These are phyloP conservation scores for Mercenaria mercenaria DNA, from an alignment of 1,140 invertebrate genomes.

Conservation along the genomic window DNA sequence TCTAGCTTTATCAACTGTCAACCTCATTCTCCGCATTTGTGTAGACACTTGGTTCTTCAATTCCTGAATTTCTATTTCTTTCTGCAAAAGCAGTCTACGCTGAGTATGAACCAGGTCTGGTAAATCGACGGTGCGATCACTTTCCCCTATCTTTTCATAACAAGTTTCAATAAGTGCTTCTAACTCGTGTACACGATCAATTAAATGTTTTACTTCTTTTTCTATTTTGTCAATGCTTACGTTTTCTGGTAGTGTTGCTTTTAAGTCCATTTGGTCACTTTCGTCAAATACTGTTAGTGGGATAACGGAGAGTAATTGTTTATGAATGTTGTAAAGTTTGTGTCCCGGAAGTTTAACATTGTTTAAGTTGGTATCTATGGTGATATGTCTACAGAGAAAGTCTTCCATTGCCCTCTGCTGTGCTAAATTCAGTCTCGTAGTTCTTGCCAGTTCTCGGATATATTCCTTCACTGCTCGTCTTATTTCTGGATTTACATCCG, in stretches of 20 bases:
- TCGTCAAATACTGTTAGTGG: conserved; percentile 47
- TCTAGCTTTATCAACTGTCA: conserved; percentile 44
- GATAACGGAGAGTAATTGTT: conserved; percentile 7
- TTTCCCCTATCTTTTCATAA: conserved; percentile 62
- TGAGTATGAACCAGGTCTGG: conserved; percentile 46
- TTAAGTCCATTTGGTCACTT: conserved; percentile 63
- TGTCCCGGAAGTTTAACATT: conserved; percentile 30
- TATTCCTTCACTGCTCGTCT: conserved; percentile 60
- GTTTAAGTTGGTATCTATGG: conserved; percentile 52
- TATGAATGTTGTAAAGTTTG: conserved; percentile 57
- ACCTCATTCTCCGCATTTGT: conserved; percentile 29
- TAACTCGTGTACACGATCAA: conserved; percentile 49
- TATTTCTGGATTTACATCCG: conserved; percentile 60
- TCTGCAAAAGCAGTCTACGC: conserved; percentile 37
- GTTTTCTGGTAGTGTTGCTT: conserved; percentile 40
- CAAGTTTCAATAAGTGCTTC: conserved; percentile 50
- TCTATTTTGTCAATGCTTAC: conserved; percentile 61
- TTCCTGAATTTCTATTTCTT: conserved; percentile 54
- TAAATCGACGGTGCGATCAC: conserved; percentile 12
- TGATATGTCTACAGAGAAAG: conserved; percentile 64
- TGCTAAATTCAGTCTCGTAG: conserved; percentile 51
- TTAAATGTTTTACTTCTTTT: conserved; percentile 37
- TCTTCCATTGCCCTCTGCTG: conserved; percentile 61
- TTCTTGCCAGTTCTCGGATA: conserved; percentile 52
- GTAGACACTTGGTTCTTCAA: conserved; percentile 42